Evolutionary conservation across 2,113 vertebrate species (phyloP), one percentile per base, ranked within the genome.

Genomic region (Oenanthe oenanthe): DNA sequence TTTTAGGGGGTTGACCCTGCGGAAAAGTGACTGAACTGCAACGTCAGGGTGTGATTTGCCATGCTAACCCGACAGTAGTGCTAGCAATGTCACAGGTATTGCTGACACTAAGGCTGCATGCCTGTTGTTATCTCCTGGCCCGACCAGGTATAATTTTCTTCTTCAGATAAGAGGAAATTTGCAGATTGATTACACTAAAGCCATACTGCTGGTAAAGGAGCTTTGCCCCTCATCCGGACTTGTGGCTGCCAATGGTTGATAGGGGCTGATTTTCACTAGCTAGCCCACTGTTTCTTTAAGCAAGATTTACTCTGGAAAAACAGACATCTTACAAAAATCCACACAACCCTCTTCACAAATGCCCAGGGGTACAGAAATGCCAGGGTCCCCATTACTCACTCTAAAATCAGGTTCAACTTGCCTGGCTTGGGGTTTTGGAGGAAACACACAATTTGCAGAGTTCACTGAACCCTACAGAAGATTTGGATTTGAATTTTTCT

Each of bases 401-500:
- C 57, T 53, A 36, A 75, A 88, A 14, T 77, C 51, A 58, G 53
- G 50, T 88, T 91, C 71, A 51, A 21, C 24, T 94, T 93, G 54
- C 71, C 81, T 83, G 57, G 34, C 74, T 83, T 86, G 34, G 10
- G 42, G 29, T 72, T 95, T 92, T 82, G 89, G 82, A 85, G 74
- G 78, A 94, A 88, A 74, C 0, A 0, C 3, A 4, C 43, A 22
- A 68, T 93, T 92, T 73, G 42, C 54, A 48, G 38, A 40, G 26
- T 70, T 92, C 67, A 47, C 38, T 53, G 60, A 92, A 77, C 43
- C 43, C 85, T 75, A 77, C 43, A 42, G 57, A 78, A 85, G 34
- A 92, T 85, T 93, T 83, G 75, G 58, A 68, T 71, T 92, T 83
- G 18, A 73, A 88, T 93, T 85, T 93, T 61, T 89, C 51, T 94